Percentiles rank a stretch among this genome's conserved stretches.
Conservation (phyloP, 2,888 invertebrate genomes). For the Sesia bembeciformis region DNA sequence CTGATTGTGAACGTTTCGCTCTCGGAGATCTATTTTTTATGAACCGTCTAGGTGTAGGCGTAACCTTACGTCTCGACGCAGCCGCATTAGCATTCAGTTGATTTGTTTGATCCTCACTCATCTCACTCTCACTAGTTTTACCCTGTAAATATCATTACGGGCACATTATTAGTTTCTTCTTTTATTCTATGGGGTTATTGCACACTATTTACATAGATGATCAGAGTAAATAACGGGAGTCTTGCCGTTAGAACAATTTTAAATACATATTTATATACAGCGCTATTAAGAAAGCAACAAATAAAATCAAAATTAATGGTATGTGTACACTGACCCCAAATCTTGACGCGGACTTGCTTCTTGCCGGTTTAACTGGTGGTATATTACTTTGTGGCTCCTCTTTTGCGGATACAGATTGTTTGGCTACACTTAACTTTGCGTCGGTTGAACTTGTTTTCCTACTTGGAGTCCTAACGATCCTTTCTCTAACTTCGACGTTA, state of each 20-base stretch:
- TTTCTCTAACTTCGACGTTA: slow-evolving; percentile 51
- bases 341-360: slow-evolving; percentile 67
- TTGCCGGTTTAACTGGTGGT: slow-evolving; percentile 64
- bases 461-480: slow-evolving; percentile 62
- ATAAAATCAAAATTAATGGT: slow-evolving; percentile 48
- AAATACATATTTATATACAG: slow-evolving; percentile 49
- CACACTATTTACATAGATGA: slow-evolving; percentile 28
- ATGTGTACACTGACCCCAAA: slow-evolving; percentile 67
- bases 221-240: background rate
- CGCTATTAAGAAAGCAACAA: slow-evolving; percentile 57
- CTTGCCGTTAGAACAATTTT: slow-evolving; percentile 16
- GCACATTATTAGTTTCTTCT: slow-evolving; percentile 36
- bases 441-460: slow-evolving; percentile 41
- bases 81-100: slow-evolving; percentile 33
- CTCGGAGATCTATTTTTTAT: slow-evolving; percentile 58
- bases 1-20: slow-evolving; percentile 73
- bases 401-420: slow-evolving; percentile 25
- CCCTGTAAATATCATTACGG: slow-evolving; percentile 65
- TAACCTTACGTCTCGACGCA: slow-evolving; percentile 45
- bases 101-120: slow-evolving; percentile 65
- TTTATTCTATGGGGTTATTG: slow-evolving; percentile 24
- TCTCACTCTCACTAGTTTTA: slow-evolving; percentile 74
- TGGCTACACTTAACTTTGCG: slow-evolving; percentile 34
- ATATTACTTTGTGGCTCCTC: slow-evolving; percentile 45
- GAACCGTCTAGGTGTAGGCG: slow-evolving; percentile 57